Evolutionary conservation across 2,888 invertebrate genomes (phyloP).

Genomic region (Protonemura montana): DNA sequence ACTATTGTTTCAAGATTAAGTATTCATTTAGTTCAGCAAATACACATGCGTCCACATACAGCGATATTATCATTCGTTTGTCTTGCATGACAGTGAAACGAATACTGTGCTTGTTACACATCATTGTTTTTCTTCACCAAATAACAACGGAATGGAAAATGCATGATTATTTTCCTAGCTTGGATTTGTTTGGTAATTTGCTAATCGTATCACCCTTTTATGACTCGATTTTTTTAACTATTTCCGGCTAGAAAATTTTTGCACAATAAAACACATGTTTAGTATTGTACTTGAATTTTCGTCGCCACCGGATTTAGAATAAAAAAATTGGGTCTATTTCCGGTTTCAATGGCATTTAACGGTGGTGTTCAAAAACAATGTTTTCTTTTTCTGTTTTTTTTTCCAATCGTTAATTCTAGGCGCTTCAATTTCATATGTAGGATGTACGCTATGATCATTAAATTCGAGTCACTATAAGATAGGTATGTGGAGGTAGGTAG

Average conservation of each 20-base stretch:
- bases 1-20: slow-evolving; percentile 31
- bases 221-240: background rate
- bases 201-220: background rate
- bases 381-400: background rate
- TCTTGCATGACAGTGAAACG: background rate
- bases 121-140: no score
- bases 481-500: no score
- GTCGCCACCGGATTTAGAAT: slow-evolving; percentile 33
- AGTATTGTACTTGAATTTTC: slow-evolving; percentile 41
- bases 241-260: slow-evolving; percentile 35
- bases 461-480: no score
- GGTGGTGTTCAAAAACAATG: background rate
- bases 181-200: background rate
- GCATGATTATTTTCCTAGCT: background rate
- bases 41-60: background rate
- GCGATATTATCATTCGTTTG: background rate
- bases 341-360: slow-evolving; percentile 28
- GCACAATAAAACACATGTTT: slow-evolving; percentile 34
- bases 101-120: no score
- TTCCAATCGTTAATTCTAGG: no score
- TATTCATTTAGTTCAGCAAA: slow-evolving; percentile 33
- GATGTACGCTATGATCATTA: no score
- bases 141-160: background rate
- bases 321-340: slow-evolving; percentile 33
- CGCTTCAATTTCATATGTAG: no score